Evolutionary conservation across 2,888 invertebrate genomes (phyloP), one percentile per base, ranked within the genome.

Genomic region (Nemapogon koenigi): DNA sequence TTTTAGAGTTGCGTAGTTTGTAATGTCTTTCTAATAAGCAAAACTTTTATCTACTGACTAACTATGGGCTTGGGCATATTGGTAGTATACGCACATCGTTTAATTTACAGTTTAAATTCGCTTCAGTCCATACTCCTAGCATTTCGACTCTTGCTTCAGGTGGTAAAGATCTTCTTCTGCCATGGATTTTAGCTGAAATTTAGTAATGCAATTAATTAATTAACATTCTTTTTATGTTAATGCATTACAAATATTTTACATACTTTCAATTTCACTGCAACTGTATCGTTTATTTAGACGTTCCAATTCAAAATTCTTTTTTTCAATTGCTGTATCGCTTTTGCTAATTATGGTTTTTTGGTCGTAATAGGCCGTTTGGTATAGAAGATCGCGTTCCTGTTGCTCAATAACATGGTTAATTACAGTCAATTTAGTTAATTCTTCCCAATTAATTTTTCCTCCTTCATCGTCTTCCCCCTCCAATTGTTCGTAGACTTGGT

Each of bases 401-500:
- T 71, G 73, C 28, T 75, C 78, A 28, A 76, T 71, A 1, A 76
- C 75, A 42, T 78, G 78, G 43, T 78, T 78, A 7, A 78, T 59
- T 3, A 78, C 72, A 2, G 78, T 78, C 40, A 78, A 51, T 49
- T 78, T 78, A 0, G 78, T 75, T 35, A 81, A 50, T 45, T 81
- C 75, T 27, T 80, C 80, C 81, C 81, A 81, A 45, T 81, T 64
- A 43, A 81, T 72, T 47, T 70, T 78, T 0, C 60, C 47, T 2
- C 62, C 62, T 22, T 72, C 73, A 46, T 81, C 59, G 50, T 80
- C 67, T 18, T 64, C 64, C 4, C 59, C 73, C 61, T 68, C 73
- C 42, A 71, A 52, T 47, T 76, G 69, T 48, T 79, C 78, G 41
- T 75, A 79, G 8, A 88, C 84, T 68, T 87, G 87, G 61, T 88